Conservation (phyloP, 2,888 invertebrate species). For the Orthosia incerta region DNA sequence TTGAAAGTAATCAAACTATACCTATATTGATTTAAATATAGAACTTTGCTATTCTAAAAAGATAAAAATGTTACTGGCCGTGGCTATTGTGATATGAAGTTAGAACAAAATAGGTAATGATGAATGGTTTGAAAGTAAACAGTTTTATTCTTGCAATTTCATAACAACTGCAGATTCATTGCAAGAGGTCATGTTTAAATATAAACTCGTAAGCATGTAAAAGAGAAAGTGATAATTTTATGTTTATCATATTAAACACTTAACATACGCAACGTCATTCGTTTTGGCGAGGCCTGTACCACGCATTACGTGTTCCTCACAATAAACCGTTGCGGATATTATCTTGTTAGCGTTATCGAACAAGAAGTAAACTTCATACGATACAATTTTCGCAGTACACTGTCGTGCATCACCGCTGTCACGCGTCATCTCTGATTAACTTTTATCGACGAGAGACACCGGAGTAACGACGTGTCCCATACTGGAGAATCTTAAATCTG, state of each 20-base stretch:
- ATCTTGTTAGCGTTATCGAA: constrained; percentile 58
- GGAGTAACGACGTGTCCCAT: constrained; percentile 77
- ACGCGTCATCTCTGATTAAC: constrained; percentile 80
- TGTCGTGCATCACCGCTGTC: constrained; percentile 69
- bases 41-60: constrained; percentile 13
- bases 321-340: constrained; percentile 43
- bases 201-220: constrained; percentile 45
- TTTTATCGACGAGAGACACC: constrained; percentile 76
- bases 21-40: constrained; percentile 9
- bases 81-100: not conserved
- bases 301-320: constrained; percentile 32
- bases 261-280: constrained; percentile 20
- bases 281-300: constrained; percentile 21
- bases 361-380: constrained; percentile 54
- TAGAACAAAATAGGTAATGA: not conserved
- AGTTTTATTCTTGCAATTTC: not conserved
- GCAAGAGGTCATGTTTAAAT: constrained; percentile 39
- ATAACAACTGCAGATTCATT: constrained; percentile 22
- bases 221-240: constrained; percentile 53
- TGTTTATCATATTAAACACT: constrained; percentile 44
- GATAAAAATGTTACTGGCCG: not conserved
- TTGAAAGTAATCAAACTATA: no score
- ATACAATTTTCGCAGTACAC: constrained; percentile 54
- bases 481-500: constrained; percentile 84
- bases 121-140: not conserved